Percentiles rank a stretch among this genome's conserved stretches.
These are phyloP conservation scores for Phyllopteryx taeniolatus DNA, from an alignment of 2,113 vertebrate genomes.

Conservation along the genomic window DNA sequence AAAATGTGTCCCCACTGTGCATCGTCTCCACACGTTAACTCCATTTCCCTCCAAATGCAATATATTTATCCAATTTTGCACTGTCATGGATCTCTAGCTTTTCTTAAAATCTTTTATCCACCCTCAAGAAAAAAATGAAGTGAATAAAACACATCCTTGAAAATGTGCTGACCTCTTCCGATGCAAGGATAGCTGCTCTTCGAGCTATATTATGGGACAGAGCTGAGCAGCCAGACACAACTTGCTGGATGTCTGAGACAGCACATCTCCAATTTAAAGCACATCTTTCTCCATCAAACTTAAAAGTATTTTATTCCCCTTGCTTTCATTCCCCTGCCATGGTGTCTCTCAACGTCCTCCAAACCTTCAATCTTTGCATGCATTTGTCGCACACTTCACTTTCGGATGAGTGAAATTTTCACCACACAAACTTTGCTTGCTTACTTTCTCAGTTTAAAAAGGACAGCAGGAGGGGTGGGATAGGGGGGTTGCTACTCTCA, in stretches of 20 bases:
- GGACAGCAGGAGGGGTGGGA: slow-evolving; percentile 19
- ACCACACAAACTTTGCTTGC: slow-evolving; percentile 30
- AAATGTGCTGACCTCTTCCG: slow-evolving; percentile 37
- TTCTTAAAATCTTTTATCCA: slow-evolving; percentile 4
- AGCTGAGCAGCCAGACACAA: slow-evolving; percentile 23
- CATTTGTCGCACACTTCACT: slow-evolving; percentile 10
- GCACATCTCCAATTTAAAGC: slow-evolving; percentile 39
- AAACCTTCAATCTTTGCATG: slow-evolving; percentile 6
- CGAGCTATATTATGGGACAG: slow-evolving; percentile 24
- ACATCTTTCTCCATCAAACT: slow-evolving; percentile 13
- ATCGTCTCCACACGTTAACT: not conserved
- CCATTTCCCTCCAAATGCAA: not conserved
- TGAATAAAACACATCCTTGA: slow-evolving; percentile 30
- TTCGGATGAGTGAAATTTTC: slow-evolving; percentile 8
- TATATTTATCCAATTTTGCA: slow-evolving; percentile 10
- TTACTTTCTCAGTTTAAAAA: slow-evolving; percentile 26
- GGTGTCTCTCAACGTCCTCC: not conserved
- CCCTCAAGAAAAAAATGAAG: slow-evolving; percentile 1
- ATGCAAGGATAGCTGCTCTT: slow-evolving; percentile 24
- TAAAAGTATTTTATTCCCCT: slow-evolving; percentile 11
- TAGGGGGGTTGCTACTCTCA: slow-evolving; percentile 32
- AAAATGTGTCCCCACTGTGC: not conserved
- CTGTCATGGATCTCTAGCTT: not conserved
- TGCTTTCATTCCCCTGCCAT: slow-evolving; percentile 5
- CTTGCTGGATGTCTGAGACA: slow-evolving; percentile 22